phyloP scores from a whole-genome alignment of 2,888 invertebrate species.

The Pterostichus madidus region DNA sequence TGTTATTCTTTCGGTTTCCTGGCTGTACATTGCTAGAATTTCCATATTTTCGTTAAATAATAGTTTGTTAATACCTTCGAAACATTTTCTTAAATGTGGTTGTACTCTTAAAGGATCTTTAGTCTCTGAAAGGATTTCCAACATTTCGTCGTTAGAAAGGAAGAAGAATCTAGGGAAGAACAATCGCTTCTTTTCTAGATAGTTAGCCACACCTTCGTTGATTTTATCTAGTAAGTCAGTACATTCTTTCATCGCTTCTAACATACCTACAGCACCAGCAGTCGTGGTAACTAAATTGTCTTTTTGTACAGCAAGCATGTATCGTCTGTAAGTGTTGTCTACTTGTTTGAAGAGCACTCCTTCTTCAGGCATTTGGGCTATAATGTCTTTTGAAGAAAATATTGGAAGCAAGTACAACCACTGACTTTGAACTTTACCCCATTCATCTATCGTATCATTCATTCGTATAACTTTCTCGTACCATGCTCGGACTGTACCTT shows the following conservation, averaged over 20 bases:
- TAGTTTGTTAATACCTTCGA: slow-evolving; percentile 89
- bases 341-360: slow-evolving; percentile 88
- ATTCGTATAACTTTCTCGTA: slow-evolving; percentile 86
- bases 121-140: slow-evolving; percentile 94
- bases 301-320: slow-evolving; percentile 82
- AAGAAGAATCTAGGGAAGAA: slow-evolving; percentile 94
- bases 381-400: slow-evolving; percentile 92
- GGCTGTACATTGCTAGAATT: slow-evolving; percentile 88
- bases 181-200: slow-evolving; percentile 90
- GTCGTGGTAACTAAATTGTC: slow-evolving; percentile 84
- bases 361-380: slow-evolving; percentile 92
- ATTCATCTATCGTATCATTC: slow-evolving; percentile 88
- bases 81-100: slow-evolving; percentile 92
- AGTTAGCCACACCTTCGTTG: slow-evolving; percentile 89
- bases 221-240: slow-evolving; percentile 87
- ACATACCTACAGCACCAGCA: slow-evolving; percentile 83
- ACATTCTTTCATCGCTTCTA: slow-evolving; percentile 85
- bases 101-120: slow-evolving; percentile 91
- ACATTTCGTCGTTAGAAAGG: slow-evolving; percentile 93
- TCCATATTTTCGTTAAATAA: slow-evolving; percentile 85
- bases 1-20: slow-evolving; percentile 86
- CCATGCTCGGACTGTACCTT: slow-evolving; percentile 84
- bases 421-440: slow-evolving; percentile 91
- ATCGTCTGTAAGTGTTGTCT: slow-evolving; percentile 83
- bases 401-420: slow-evolving; percentile 93